These are phyloP conservation scores for Adineta ricciae DNA, from an alignment of 2,888 invertebrate species.

Conservation along the genomic window DNA sequence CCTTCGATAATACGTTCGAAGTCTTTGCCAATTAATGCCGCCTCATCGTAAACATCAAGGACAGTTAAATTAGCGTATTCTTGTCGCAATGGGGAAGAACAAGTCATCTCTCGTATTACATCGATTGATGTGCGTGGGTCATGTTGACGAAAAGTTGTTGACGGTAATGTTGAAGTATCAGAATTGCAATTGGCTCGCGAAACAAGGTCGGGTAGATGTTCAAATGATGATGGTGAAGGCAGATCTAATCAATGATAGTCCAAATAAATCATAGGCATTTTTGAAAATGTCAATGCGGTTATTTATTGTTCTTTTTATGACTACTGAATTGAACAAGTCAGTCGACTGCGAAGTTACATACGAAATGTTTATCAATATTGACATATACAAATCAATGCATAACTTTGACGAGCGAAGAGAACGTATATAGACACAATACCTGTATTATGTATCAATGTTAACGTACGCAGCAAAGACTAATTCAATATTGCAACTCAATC, in stretches of 20 bases:
- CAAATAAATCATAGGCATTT: background rate
- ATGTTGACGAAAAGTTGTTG: background rate
- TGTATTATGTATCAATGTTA: background rate
- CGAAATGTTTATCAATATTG: background rate
- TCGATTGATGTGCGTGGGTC: background rate
- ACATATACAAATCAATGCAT: background rate
- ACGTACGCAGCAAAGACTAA: background rate
- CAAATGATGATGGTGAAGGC: background rate
- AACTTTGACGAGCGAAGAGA: background rate
- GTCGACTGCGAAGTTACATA: background rate
- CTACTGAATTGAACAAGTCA: background rate
- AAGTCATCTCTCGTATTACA: conserved; percentile 1
- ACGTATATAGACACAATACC: background rate
- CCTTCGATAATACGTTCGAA: conserved; percentile 84
- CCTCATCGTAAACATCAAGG: conserved; percentile 93
- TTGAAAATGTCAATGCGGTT: background rate
- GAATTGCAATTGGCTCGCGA: background rate
- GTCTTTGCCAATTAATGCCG: conserved; percentile 91
- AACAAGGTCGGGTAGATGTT: background rate
- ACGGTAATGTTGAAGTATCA: background rate
- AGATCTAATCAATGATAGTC: background rate
- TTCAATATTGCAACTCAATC: background rate
- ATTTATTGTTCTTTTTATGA: background rate
- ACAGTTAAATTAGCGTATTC: conserved; percentile 45
- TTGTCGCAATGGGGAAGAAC: background rate